These are phyloP conservation scores for Oegoconia quadripuncta DNA, from an alignment of 2,888 invertebrate species.

Conservation along the genomic window DNA sequence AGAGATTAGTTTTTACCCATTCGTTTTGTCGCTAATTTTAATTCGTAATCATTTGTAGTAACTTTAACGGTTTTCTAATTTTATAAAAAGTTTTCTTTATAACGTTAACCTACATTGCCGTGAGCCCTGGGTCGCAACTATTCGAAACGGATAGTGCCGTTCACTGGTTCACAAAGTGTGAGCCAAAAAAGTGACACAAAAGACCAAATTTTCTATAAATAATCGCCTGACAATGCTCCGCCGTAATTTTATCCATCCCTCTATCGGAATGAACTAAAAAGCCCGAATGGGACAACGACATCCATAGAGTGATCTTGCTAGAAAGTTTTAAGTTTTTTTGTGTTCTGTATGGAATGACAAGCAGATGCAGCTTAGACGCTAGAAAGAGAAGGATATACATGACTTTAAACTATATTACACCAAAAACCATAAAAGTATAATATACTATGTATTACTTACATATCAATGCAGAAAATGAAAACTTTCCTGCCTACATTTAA, in stretches of 20 bases:
- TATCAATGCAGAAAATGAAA: too few species aligned
- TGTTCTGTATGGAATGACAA: too few species aligned
- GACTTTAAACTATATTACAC: too few species aligned
- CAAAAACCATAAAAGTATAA: too few species aligned
- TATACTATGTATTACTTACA: too few species aligned
- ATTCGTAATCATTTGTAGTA: too few species aligned
- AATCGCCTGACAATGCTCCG: constrained; percentile 69
- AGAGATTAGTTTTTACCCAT: too few species aligned
- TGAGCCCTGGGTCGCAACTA: constrained; percentile 49
- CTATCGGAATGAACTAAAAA: constrained; percentile 72
- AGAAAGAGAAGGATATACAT: too few species aligned
- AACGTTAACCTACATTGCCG: constrained; percentile 48
- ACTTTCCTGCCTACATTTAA: too few species aligned
- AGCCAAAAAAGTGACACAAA: constrained; percentile 67
- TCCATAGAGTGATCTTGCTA: constrained; percentile 43
- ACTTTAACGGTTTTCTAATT: constrained; percentile 45
- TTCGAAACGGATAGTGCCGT: constrained; percentile 44
- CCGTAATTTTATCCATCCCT: constrained; percentile 74
- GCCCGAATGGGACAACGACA: constrained; percentile 37
- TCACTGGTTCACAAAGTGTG: constrained; percentile 34
- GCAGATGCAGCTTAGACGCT: too few species aligned
- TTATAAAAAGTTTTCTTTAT: constrained; percentile 23
- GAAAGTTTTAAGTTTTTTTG: too few species aligned
- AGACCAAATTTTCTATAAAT: constrained; percentile 75
- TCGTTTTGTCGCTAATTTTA: too few species aligned